Conservation (phyloP, 2,888 invertebrate genomes). For the Myopa tessellatipennis region DNA sequence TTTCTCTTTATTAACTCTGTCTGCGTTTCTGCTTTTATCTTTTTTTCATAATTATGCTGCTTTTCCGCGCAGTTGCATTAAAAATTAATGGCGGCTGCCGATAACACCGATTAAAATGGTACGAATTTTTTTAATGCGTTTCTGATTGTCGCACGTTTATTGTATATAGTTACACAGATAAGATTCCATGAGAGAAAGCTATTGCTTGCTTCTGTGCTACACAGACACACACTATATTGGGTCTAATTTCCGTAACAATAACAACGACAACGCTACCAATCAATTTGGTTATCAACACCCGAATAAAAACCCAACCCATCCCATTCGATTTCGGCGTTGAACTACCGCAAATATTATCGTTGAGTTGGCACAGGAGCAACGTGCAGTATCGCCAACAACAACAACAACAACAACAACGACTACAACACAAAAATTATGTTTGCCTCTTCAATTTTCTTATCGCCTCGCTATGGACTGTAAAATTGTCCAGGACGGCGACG, state of each 20-base stretch:
- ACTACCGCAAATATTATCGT: slow-evolving; percentile 46
- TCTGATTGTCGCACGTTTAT: slow-evolving; percentile 34
- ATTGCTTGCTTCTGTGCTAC: neutral
- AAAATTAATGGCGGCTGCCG: slow-evolving; percentile 22
- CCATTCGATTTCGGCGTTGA: slow-evolving; percentile 41
- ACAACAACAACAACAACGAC: slow-evolving; percentile 36
- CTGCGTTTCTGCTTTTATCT: neutral
- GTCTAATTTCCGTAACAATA: slow-evolving; percentile 34
- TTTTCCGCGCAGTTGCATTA: neutral
- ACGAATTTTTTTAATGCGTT: slow-evolving; percentile 29
- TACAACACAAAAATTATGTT: slow-evolving; percentile 21
- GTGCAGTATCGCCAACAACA: slow-evolving; percentile 31
- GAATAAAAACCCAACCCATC: slow-evolving; percentile 40
- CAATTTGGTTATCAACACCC: slow-evolving; percentile 34
- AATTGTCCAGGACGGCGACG: slow-evolving; percentile 48
- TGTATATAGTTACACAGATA: neutral
- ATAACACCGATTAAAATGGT: slow-evolving; percentile 1
- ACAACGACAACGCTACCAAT: slow-evolving; percentile 40
- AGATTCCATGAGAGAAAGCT: neutral
- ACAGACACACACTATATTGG: neutral
- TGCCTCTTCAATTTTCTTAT: slow-evolving; percentile 41
- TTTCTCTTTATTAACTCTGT: too few relatives aligned
- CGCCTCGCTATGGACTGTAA: slow-evolving; percentile 39
- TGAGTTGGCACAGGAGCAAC: slow-evolving; percentile 45
- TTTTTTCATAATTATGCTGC: slow-evolving; percentile 10